Base-by-base conservation (phyloP, 2,888 invertebrate genomes). In the Cryptus viduatorius region DNA sequence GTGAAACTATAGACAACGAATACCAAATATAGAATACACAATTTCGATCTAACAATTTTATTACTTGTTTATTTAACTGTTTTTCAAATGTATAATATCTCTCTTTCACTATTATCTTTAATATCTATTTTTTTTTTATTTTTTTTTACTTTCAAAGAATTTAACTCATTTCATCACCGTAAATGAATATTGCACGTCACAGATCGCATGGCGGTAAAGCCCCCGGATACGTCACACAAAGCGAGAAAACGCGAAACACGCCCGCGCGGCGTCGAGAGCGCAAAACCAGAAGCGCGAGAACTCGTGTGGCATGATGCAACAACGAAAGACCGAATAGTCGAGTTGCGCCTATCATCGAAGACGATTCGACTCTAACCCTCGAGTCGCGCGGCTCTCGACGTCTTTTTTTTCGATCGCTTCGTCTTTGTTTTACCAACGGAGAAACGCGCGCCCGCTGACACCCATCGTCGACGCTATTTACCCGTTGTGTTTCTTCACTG, bases 201-300 rank as follows among this genome's bases (percentile, higher is more conserved):
- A 14, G n/a, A 56, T 72, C 53, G 24, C 24, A 3, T 24, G 24
- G 24, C 1, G 24, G 24, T 24, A 24, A 24, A 24, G 24, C 24
- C 24, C 24, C 24, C 2, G 24, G 2, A 24, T 24, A 24, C 24
- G 24, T 24, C 24, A 24, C 24, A 67, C 24, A 37, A 64, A 82
- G 82, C 42, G n/a, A 5, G 14, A 78, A 84, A 82, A 83, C 86
- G 24, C 24, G 24, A 24, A 24, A 24, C 24, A 24, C 24, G 83
- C 77, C 83, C 82, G 83, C 59, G 59, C 59, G 37, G 7, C 14
- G 24, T 29, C 14, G 24, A 1, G 29, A 3, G 82, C 84, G 83
- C 8, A 75, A 86, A 85, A 72, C 82, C 68, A 82, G 73, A 83
- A 83, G 48, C 84, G 82, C 82, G 86, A 81, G 87, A 87, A 87